Percentiles rank a stretch among this genome's conserved stretches.
Conservation (phyloP, 2,888 invertebrate genomes). For the Lottia scabra region DNA sequence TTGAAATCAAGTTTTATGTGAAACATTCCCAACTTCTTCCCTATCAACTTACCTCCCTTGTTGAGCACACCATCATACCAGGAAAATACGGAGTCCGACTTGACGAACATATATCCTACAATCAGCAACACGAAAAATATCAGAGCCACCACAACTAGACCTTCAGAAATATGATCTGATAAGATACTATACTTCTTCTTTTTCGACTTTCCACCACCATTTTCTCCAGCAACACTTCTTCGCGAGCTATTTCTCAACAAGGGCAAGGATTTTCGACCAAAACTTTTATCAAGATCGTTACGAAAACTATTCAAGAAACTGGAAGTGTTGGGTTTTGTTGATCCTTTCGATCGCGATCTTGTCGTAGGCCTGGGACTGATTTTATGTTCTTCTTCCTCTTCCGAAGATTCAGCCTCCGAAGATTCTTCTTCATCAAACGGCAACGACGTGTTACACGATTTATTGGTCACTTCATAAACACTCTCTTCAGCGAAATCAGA, state of each 20-base stretch:
- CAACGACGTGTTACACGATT: slow-evolving; percentile 55
- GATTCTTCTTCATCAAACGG: slow-evolving; percentile 28
- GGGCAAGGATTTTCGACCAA: slow-evolving; percentile 11
- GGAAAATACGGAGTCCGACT: slow-evolving; percentile 33
- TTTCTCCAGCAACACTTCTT: slow-evolving; percentile 6
- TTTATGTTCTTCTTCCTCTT: slow-evolving; percentile 14
- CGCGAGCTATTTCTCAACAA: slow-evolving; percentile 7
- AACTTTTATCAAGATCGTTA: background rate
- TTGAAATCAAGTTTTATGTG: no score
- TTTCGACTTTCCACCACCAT: slow-evolving; percentile 10
- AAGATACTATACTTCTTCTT: slow-evolving; percentile 21
- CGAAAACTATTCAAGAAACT: background rate
- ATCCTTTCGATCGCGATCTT: slow-evolving; percentile 13
- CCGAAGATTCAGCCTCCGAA: background rate
- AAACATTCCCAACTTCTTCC: no score
- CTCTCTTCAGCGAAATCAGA: slow-evolving; percentile 48
- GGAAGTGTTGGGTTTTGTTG: slow-evolving; percentile 7
- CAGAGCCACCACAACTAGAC: slow-evolving; percentile 42
- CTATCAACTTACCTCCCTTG: slow-evolving; percentile 9
- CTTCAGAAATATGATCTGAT: slow-evolving; percentile 42
- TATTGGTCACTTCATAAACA: slow-evolving; percentile 52
- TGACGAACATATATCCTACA: slow-evolving; percentile 45
- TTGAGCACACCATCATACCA: slow-evolving; percentile 23
- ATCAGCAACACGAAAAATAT: slow-evolving; percentile 52
- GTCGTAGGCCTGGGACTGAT: background rate